These are phyloP conservation scores for Coronaproctus castanopsis DNA, from an alignment of 2,888 invertebrate species.

Conservation along the genomic window DNA sequence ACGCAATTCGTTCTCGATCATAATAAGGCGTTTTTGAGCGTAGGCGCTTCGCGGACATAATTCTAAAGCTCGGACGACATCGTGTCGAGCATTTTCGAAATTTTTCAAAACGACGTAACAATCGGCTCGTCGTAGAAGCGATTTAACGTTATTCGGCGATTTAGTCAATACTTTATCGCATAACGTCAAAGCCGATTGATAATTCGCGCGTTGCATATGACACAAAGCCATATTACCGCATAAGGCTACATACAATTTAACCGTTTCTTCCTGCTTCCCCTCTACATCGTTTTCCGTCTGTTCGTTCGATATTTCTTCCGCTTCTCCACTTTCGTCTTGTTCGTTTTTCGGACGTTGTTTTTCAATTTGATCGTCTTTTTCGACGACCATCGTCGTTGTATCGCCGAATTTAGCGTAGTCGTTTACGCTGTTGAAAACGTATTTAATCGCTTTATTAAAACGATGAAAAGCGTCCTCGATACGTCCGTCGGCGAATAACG, in stretches of 20 bases:
- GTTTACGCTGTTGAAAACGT: too few species aligned
- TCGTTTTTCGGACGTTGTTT: conserved; percentile 31
- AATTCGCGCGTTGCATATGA: conserved; percentile 45
- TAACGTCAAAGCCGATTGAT: conserved; percentile 41
- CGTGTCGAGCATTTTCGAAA: conserved; percentile 41
- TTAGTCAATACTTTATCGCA: conserved; percentile 31
- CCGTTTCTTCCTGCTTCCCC: conserved; percentile 3
- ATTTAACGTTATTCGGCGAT: conserved; percentile 31
- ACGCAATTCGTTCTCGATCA: conserved; percentile 35
- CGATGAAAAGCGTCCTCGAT: conserved; percentile 46
- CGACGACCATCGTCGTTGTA: conserved; percentile 15
- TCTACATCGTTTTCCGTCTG: too few species aligned
- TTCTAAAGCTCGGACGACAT: conserved; percentile 34
- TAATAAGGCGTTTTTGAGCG: conserved; percentile 35
- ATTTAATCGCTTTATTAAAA: conserved; percentile 53
- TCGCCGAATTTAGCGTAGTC: neutral
- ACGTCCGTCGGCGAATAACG: conserved; percentile 40
- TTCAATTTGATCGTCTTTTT: conserved; percentile 30
- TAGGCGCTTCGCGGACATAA: conserved; percentile 45
- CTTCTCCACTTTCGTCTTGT: conserved; percentile 13
- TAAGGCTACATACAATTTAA: conserved; percentile 34
- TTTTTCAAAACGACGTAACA: conserved; percentile 35
- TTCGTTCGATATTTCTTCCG: conserved; percentile 1
- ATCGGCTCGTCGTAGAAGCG: conserved; percentile 31
- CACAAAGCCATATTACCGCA: conserved; percentile 70